phyloP scores from a whole-genome alignment of 1,140 invertebrate species.

The Euwallacea fornicatus region DNA sequence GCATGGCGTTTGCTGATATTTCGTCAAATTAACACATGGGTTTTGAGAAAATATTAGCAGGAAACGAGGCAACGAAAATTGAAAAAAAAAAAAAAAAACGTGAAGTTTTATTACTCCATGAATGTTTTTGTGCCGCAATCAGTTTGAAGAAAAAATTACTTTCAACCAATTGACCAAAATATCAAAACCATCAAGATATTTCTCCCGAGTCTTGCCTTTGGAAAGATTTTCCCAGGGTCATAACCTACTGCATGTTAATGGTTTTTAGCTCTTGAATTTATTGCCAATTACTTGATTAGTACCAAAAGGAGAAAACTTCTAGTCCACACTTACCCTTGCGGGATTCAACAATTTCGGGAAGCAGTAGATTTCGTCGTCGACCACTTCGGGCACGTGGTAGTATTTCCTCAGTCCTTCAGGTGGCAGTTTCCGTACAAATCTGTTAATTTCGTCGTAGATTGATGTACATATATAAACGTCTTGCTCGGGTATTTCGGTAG shows the following conservation, averaged over 20 bases:
- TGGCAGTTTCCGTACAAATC: constrained; percentile 71
- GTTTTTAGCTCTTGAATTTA: too few relatives aligned
- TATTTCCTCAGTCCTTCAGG: constrained; percentile 80
- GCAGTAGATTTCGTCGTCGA: constrained; percentile 91
- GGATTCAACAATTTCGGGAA: constrained; percentile 78
- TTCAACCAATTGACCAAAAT: too few relatives aligned
- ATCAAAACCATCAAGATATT: neutral
- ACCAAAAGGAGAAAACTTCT: too few relatives aligned
- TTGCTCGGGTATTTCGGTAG: constrained; percentile 89
- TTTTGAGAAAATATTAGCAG: neutral
- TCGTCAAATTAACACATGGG: neutral
- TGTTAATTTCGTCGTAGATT: constrained; percentile 87
- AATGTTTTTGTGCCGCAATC: constrained; percentile 21
- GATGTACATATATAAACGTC: constrained; percentile 95
- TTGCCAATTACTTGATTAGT: too few relatives aligned
- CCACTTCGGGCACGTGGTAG: constrained; percentile 77
- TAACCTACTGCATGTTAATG: too few relatives aligned
- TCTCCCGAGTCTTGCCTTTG: too few relatives aligned
- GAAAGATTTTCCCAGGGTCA: too few relatives aligned
- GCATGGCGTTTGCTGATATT: neutral
- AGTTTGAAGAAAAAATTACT: too few relatives aligned
- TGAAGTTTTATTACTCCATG: constrained; percentile 34
- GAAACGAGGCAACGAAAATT: neutral
- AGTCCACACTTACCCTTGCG: constrained; percentile 62
- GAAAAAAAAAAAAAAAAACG: neutral